Percentiles rank a stretch among this genome's conserved stretches.
Evolutionary conservation across 2,888 invertebrate genomes (phyloP).

Genomic region (Heliconius ethilla): DNA sequence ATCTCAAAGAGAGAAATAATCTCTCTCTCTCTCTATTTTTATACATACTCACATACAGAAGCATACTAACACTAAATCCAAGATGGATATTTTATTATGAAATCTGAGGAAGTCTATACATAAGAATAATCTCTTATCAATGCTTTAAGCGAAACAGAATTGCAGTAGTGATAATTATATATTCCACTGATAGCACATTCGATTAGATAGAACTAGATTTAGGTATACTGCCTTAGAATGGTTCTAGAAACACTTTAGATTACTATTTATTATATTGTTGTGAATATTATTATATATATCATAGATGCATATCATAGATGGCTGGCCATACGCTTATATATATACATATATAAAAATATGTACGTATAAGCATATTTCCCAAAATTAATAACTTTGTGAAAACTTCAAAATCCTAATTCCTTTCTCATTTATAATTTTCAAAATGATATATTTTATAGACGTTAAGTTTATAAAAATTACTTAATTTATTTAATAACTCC

Average conservation of each 20-base stretch:
- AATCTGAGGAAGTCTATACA: background rate
- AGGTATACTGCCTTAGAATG: background rate
- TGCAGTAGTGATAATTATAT: conserved; percentile 19
- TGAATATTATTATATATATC: background rate
- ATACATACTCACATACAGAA: background rate
- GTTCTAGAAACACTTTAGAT: background rate
- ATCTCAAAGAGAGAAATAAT: too few species aligned
- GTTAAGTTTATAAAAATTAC: too few species aligned
- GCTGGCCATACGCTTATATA: background rate
- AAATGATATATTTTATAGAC: too few species aligned
- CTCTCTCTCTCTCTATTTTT: background rate
- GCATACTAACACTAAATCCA: too few species aligned
- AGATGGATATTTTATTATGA: too few species aligned
- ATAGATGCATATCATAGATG: too few species aligned
- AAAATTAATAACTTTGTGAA: too few species aligned
- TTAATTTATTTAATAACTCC: too few species aligned
- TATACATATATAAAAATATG: background rate
- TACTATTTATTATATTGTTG: background rate
- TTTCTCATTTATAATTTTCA: too few species aligned
- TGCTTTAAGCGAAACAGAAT: conserved; percentile 13
- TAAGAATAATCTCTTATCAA: conserved; percentile 9
- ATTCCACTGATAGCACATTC: conserved; percentile 11
- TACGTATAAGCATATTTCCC: background rate
- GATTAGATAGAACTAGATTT: conserved; percentile 14
- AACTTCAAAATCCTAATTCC: too few species aligned